phyloP scores from a whole-genome alignment of 1,140 invertebrate species.

The Euura lappo region DNA sequence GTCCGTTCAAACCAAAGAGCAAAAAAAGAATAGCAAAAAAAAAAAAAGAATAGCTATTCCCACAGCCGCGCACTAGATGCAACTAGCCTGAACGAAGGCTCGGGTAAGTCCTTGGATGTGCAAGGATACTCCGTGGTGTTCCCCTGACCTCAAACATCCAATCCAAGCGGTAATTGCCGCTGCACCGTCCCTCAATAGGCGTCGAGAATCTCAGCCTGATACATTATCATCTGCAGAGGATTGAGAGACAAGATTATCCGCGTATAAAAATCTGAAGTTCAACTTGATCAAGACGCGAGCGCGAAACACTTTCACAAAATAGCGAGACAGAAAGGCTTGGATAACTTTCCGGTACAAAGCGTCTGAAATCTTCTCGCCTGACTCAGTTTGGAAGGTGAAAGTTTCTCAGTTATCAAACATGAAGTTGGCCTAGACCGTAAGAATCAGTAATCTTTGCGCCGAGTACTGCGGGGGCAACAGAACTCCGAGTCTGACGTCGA shows the following conservation, averaged over 20 bases:
- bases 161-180: not conserved
- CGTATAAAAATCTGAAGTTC: too few species aligned
- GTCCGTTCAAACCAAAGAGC: not conserved
- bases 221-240: not conserved
- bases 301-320: not conserved
- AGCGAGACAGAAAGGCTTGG: not conserved
- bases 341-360: not conserved
- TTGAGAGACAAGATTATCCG: too few species aligned
- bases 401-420: conserved; percentile 48
- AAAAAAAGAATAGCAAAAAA: not conserved
- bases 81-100: conserved; percentile 3
- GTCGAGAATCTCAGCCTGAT: not conserved
- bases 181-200: not conserved
- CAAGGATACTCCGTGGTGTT: not conserved
- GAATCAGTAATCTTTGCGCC: conserved; percentile 20
- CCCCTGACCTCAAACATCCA: conserved; percentile 3
- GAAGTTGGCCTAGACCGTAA: conserved; percentile 46
- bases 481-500: not conserved
- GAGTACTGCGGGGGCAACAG: not conserved
- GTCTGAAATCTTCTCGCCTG: not conserved
- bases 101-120: not conserved
- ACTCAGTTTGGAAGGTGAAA: conserved; percentile 39
- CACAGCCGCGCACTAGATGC: not conserved
- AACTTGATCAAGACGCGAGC: too few species aligned
- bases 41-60: not conserved